phyloP scores from a whole-genome alignment of 2,888 invertebrate species.

The Dione vanillae region DNA sequence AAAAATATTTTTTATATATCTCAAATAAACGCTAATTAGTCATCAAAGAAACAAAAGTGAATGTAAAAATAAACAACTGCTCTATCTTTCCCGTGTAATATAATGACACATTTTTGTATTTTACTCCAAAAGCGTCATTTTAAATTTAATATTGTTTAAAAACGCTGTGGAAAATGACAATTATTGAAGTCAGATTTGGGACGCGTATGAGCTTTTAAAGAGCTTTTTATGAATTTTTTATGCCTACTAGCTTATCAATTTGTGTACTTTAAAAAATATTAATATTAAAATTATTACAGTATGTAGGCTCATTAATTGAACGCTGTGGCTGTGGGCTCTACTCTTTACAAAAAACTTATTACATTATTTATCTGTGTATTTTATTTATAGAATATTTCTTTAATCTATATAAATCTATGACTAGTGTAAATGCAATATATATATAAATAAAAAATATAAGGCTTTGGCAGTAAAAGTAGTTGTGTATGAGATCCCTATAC shows the following conservation, averaged over 20 bases:
- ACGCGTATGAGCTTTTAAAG: constrained; percentile 15
- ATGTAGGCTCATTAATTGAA: too few species aligned
- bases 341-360: too few species aligned
- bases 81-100: not conserved
- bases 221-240: not conserved
- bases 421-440: too few species aligned
- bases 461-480: too few species aligned
- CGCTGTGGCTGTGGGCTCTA: too few species aligned
- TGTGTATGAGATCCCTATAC: too few species aligned
- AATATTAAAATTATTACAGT: too few species aligned
- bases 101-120: constrained; percentile 10
- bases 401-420: too few species aligned
- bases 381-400: too few species aligned
- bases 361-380: too few species aligned
- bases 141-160: constrained; percentile 20
- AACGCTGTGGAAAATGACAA: constrained; percentile 4
- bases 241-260: not conserved
- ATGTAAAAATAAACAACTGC: constrained; percentile 3
- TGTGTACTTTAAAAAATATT: not conserved
- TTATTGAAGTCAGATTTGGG: constrained; percentile 21
- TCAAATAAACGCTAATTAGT: constrained; percentile 1
- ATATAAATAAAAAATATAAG: too few species aligned
- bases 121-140: constrained; percentile 11
- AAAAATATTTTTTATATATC: too few species aligned
- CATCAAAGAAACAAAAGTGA: constrained; percentile 16